Evolutionary conservation across 2,113 vertebrate species (phyloP).

Genomic region (Electrona antarctica): DNA sequence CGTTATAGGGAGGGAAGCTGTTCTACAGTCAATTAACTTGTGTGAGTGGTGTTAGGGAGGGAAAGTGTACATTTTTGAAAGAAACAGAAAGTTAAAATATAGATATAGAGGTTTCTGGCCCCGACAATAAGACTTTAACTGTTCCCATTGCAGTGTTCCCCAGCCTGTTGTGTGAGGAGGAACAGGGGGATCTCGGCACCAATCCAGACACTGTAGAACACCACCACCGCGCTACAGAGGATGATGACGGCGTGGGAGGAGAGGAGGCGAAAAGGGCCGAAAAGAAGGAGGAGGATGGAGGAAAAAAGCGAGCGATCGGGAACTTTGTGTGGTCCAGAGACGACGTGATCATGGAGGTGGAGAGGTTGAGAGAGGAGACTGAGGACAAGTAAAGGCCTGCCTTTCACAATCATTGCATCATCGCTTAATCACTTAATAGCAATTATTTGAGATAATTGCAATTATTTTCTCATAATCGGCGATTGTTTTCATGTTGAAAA

Average conservation of each 20-base stretch:
- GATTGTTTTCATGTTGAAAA: too few relatives aligned
- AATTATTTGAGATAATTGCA: too few relatives aligned
- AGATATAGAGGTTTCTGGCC: too few relatives aligned
- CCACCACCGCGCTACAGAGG: background rate
- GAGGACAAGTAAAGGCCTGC: too few relatives aligned
- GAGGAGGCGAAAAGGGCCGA: constrained; percentile 35
- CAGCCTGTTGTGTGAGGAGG: constrained; percentile 74
- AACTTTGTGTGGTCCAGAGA: background rate
- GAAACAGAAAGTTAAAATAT: background rate
- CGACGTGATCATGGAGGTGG: constrained; percentile 19
- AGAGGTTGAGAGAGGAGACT: constrained; percentile 12
- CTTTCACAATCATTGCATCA: too few relatives aligned
- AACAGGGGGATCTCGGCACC: constrained; percentile 61
- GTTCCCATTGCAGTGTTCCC: constrained; percentile 66
- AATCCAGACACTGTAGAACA: background rate
- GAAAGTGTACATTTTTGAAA: too few relatives aligned
- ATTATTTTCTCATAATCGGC: too few relatives aligned
- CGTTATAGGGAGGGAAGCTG: too few relatives aligned
- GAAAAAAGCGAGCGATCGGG: constrained; percentile 1
- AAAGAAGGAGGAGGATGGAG: constrained; percentile 22
- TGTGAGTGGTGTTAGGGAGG: too few relatives aligned
- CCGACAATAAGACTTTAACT: background rate
- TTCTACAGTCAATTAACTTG: too few relatives aligned
- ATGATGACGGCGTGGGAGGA: constrained; percentile 28
- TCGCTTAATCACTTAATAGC: too few relatives aligned